Percentiles rank a stretch among this genome's conserved stretches.
These are phyloP conservation scores for Indicator indicator DNA, from an alignment of 2,113 vertebrate genomes.

Conservation along the genomic window DNA sequence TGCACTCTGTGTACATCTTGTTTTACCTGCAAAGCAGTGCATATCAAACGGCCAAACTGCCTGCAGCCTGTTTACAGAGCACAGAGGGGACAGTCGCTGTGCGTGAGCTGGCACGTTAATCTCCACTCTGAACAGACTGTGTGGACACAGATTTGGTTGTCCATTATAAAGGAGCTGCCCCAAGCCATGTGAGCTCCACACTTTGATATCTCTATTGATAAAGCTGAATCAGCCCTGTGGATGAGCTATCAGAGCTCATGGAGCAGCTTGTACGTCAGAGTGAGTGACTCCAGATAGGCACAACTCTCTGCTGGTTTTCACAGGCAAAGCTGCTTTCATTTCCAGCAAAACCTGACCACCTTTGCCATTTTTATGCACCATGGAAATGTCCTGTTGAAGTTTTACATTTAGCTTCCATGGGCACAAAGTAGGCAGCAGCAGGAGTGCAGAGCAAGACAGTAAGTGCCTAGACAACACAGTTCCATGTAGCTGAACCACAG, in stretches of 20 bases:
- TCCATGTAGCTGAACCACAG: not conserved
- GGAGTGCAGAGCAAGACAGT: not conserved
- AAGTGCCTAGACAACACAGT: not conserved
- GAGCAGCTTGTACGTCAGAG: fast-evolving
- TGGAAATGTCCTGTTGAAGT: not conserved
- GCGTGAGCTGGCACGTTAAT: not conserved
- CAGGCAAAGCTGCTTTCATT: not conserved
- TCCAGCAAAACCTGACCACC: not conserved
- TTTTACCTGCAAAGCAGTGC: not conserved
- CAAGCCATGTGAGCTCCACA: not conserved
- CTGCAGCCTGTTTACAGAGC: not conserved
- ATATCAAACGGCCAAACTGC: not conserved
- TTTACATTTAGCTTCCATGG: not conserved
- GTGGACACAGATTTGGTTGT: not conserved
- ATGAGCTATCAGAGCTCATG: not conserved
- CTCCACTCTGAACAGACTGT: not conserved
- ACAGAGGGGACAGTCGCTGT: not conserved
- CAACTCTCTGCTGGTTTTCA: not conserved
- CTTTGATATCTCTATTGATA: not conserved
- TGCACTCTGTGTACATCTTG: not conserved
- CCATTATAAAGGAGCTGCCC: not conserved
- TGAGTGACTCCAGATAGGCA: not conserved
- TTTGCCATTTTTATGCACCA: not conserved
- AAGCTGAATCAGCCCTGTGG: not conserved
- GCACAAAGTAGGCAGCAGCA: not conserved